phyloP scores from a whole-genome alignment of 1,140 invertebrate genomes.

The Wasmannia auropunctata region DNA sequence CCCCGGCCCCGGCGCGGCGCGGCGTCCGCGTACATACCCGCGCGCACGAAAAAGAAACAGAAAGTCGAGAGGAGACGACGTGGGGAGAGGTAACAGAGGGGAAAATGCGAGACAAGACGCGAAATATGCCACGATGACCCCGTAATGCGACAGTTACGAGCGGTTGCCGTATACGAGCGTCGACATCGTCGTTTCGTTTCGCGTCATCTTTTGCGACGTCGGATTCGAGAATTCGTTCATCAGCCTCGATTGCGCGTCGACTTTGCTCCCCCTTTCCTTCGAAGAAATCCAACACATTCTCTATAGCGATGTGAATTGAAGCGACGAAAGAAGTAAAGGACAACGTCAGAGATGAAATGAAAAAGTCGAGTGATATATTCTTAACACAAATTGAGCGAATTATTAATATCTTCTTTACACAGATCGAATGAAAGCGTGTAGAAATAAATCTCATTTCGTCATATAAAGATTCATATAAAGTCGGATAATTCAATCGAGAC shows the following conservation, averaged over 20 bases:
- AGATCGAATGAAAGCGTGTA: neutral
- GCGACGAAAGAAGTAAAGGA: neutral
- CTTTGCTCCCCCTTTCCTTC: neutral
- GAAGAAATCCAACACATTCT: neutral
- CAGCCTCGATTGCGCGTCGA: conserved; percentile 17
- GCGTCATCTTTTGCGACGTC: conserved; percentile 5
- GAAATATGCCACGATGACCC: conserved; percentile 33
- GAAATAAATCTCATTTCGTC: neutral
- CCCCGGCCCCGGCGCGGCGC: conserved; percentile 65
- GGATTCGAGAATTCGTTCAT: conserved; percentile 36
- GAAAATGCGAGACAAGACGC: neutral
- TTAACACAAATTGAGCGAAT: neutral
- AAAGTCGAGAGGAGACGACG: conserved; percentile 25
- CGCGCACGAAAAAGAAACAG: conserved; percentile 47
- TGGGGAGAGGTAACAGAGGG: neutral
- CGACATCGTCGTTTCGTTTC: conserved; percentile 44
- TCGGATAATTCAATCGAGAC: neutral
- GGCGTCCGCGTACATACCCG: conserved; percentile 62
- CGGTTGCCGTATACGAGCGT: conserved; percentile 12
- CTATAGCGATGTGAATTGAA: neutral
- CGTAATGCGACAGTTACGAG: conserved; percentile 54
- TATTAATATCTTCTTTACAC: neutral
- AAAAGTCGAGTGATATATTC: neutral
- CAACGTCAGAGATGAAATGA: neutral
- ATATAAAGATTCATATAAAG: neutral